These are phyloP conservation scores for Blennius ocellaris DNA, from an alignment of 2,113 vertebrate species.

Conservation along the genomic window DNA sequence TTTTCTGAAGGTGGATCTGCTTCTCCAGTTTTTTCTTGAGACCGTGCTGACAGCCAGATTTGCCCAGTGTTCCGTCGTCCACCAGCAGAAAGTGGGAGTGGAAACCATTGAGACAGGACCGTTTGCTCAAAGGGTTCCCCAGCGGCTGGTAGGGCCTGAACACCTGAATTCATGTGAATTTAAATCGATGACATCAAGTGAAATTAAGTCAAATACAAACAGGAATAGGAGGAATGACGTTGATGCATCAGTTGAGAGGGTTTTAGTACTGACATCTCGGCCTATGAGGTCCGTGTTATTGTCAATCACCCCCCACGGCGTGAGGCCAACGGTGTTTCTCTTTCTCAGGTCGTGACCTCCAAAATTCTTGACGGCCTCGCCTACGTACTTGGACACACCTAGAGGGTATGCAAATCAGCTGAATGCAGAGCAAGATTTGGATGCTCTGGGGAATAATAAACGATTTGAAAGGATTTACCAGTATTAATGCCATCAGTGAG, in stretches of 20 bases:
- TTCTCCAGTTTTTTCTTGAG: conserved; percentile 91
- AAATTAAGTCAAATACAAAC: no score
- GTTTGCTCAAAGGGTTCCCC: conserved; percentile 93
- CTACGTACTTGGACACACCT: conserved; percentile 95
- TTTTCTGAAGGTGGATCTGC: conserved; percentile 90
- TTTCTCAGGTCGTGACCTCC: conserved; percentile 89
- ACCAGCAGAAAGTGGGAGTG: conserved; percentile 95
- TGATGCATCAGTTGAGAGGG: neutral
- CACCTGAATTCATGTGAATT: conserved; percentile 78
- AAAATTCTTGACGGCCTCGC: conserved; percentile 90
- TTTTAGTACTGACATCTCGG: conserved; percentile 88
- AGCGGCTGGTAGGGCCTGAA: conserved; percentile 92
- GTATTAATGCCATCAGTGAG: conserved; percentile 94
- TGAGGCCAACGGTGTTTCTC: conserved; percentile 91
- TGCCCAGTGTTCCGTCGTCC: conserved; percentile 95
- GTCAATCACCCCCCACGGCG: conserved; percentile 95
- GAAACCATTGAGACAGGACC: conserved; percentile 92
- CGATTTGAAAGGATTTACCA: conserved; percentile 73
- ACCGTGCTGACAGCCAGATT: conserved; percentile 91
- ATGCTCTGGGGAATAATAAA: neutral
- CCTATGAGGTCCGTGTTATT: conserved; percentile 93
- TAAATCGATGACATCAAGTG: neutral
- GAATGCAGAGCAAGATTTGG: conserved; percentile 21
- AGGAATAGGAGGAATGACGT: neutral
- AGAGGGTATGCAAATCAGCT: conserved; percentile 18